Evolutionary conservation across 1,140 invertebrate species (phyloP).

Genomic region (Lineus longissimus): DNA sequence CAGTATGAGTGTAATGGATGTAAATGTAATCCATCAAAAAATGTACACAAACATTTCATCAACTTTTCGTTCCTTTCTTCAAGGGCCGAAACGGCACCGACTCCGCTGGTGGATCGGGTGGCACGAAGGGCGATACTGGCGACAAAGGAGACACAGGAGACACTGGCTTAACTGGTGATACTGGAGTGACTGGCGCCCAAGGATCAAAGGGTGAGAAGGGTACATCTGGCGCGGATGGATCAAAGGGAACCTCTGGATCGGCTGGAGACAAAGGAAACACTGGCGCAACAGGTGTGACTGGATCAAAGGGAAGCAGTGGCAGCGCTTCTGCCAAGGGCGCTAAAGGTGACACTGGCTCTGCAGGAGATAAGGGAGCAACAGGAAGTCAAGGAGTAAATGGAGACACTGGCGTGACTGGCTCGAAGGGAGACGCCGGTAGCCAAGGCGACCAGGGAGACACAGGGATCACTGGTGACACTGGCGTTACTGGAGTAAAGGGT

Average conservation of each 20-base stretch:
- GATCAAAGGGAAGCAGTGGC: conserved; percentile 1
- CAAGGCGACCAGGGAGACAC: not conserved
- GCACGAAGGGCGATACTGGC: too few species aligned
- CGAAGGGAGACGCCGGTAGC: not conserved
- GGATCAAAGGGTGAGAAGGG: not conserved
- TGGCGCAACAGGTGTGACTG: too few species aligned
- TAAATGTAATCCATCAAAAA: too few species aligned
- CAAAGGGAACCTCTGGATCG: not conserved
- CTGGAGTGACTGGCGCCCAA: not conserved
- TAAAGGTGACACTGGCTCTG: conserved; percentile 9
- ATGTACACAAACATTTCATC: too few species aligned
- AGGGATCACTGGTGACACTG: not conserved
- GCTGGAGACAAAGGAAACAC: conserved; percentile 3
- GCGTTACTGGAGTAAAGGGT: not conserved
- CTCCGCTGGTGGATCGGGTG: too few species aligned
- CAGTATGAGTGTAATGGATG: too few species aligned
- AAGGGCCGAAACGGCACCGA: too few species aligned
- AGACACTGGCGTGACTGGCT: not conserved
- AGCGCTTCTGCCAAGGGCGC: not conserved
- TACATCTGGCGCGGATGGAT: not conserved
- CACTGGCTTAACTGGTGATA: not conserved
- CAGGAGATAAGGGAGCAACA: not conserved
- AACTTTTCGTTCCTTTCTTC: too few species aligned
- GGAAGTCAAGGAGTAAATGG: conserved; percentile 5
- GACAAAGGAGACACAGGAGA: conserved; percentile 5